Evolutionary conservation across 2,888 invertebrate genomes (phyloP), one percentile per base, ranked within the genome.

Genomic region (Portevinia maculata): DNA sequence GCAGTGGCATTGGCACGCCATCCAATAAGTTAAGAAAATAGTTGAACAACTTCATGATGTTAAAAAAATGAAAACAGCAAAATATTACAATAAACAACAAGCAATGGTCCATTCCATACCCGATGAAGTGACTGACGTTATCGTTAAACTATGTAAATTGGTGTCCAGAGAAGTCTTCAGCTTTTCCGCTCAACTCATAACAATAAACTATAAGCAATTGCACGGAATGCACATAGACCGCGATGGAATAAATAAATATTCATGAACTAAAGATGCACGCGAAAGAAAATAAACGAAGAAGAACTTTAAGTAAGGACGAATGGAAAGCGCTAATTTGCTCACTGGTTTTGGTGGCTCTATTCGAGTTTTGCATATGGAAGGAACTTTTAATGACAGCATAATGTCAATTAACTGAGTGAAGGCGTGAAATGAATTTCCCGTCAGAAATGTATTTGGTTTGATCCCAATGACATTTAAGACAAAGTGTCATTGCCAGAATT

Each of bases 201-300:
- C 60, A 81, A 81, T 75, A 75, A 81, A 70, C 52, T 70, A 65
- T 75, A 75, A 81, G 71, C 75, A 81, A 81, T 76, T 76, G 75
- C 53, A 76, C 9, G 24, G 50, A 70, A 59, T 75, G 75, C 57
- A 67, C 59, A 46, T n/a, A 24, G 50, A 28, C 17, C 3, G 4
- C 39, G 24, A 39, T 32, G 24, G 65, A 41, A 24, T 24, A 41
- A 69, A 75, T 75, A 75, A 53, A 69, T 75, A 75, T 75, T 75
- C 75, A 75, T 75, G 75, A 75, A 60, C 5, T 60, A 13, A 67
- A 69, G 60, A 52, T 37, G 21, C 69, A 21, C 13, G 9, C 9
- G 17, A 19, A 30, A 9, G 8, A 28, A 44, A 67, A 34, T 44
- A 41, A 59, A 9, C 17, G 15, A 30, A 65, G 15, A 48, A 55